Evolutionary conservation across 2,888 invertebrate species (phyloP), one percentile per base, ranked within the genome.

Genomic region (Hipparchia sbordonii): DNA sequence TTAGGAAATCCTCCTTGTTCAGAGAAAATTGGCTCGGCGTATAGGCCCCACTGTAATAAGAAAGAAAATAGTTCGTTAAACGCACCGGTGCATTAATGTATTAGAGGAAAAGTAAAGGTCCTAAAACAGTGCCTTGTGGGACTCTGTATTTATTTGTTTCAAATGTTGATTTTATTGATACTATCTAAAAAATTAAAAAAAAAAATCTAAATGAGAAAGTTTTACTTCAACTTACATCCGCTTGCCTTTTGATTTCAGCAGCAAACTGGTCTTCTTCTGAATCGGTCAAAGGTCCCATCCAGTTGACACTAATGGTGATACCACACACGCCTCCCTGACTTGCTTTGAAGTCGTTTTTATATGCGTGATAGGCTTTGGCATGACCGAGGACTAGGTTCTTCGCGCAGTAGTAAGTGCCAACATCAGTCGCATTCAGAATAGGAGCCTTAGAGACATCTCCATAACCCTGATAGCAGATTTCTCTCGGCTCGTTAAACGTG

Each of bases 401-500:
- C n/a, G 90, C 91, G 73, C 95, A 94, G 8, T 94, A 72, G 72
- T 95, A 95, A n/a, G 91, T 93, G 1, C 89, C 94, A 6, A 92
- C 81, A 52, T 91, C 94, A 3, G 91, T 85, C 0, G 87, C 82
- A 60, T 91, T 86, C 2, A 93, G 72, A 8, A 85, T 82, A 0
- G 90, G 90, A 45, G 90, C 88, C 70, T 82, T 84, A 0, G 81
- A 79, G 0, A 69, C 77, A 1, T 63, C 67, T 0, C 93, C 93
- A 78, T 95, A 95, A 0, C 94, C 94, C 33, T 83, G 79, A 1
- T 79, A 82, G 68, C 90, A 92, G 65, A 88, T 85, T 74, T 89
- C 85, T 74, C 83, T 86, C 0, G 95, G 95, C 78, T 95, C 95
- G 78, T 95, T 95, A 73, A 95, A 92, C 0, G 95, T 95, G 23